Base-by-base conservation (phyloP, 2,113 vertebrate genomes). In the Aythya baeri region DNA sequence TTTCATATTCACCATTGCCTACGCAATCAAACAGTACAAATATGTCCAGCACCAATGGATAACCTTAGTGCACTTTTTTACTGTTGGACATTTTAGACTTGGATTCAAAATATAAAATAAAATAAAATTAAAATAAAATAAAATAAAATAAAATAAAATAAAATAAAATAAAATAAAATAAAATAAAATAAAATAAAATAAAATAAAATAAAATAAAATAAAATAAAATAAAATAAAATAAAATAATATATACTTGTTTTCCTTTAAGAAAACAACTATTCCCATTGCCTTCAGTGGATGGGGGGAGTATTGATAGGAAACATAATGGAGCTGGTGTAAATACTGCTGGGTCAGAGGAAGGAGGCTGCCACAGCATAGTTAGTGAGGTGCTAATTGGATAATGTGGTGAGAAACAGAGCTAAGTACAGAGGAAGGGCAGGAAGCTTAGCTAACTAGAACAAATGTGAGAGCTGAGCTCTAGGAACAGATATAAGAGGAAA, bases 361-460 rank as follows among this genome's bases (percentile, higher is more conserved):
- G 26, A 81, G 70, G 54, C 76, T 93, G 41, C 25, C 27, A 5
- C 38, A 78, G 77, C 22, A 52, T 89, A 75, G 85, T 90, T 94
- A 94, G 54, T 17, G 86, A 94, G 62, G 74, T 93, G 88, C 58
- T 96, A 93, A 96, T 94, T 92, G 80, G 70, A 75, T 89, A 91
- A 92, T 58, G 70, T n/a, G 44, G 66, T 87, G 66, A 94, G 96
- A 94, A 89, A 85, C 27, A 82, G 76, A 93, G 18, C 54, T 91
- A 85, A 95, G 58, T 58, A 84, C 54, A 66, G 83, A 95, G 88
- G 88, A 97, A 96, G 83, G 70, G 44, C 88, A 58, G 36, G 27
- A 93, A 41, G 23, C 34, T 90, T 88, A 61, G 54, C 54, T 46
- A 88, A 93, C 79, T 88, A 66, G 75, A 91, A 91, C 20, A 86